These are phyloP conservation scores for Enhydra lutris DNA, from an alignment of 2,113 vertebrate species.

Conservation along the genomic window DNA sequence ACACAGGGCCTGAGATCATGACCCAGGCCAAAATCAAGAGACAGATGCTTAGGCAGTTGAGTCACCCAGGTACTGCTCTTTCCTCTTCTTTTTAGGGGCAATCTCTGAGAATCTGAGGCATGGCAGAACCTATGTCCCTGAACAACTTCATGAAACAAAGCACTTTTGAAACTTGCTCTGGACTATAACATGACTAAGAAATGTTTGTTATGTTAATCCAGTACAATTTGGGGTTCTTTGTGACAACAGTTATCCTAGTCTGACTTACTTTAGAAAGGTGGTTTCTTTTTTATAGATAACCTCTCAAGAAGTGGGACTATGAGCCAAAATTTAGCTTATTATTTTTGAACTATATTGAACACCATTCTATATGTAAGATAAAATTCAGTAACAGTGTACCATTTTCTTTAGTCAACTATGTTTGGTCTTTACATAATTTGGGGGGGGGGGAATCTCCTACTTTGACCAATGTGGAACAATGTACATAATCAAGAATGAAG, in stretches of 20 bases:
- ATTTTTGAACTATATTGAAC: conserved; percentile 35
- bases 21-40: not conserved
- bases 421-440: conserved; percentile 15
- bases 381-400: not conserved
- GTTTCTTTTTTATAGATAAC: conserved; percentile 11
- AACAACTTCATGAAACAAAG: not conserved
- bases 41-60: not conserved
- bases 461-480: not conserved
- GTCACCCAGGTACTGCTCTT: not conserved
- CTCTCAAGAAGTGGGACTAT: not conserved
- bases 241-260: not conserved
- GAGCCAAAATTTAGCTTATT: not conserved
- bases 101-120: not conserved
- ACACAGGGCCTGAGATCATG: not conserved
- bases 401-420: not conserved
- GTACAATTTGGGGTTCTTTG: not conserved
- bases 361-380: not conserved
- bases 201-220: not conserved
- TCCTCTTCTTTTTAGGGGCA: not conserved
- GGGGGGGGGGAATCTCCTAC: not conserved
- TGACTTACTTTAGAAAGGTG: not conserved
- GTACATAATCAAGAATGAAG: not conserved
- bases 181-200: not conserved
- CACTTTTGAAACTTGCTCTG: not conserved
- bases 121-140: not conserved